phyloP scores from a whole-genome alignment of 2,797 vertebrate genomes.

The Megaceryle alcyon region DNA sequence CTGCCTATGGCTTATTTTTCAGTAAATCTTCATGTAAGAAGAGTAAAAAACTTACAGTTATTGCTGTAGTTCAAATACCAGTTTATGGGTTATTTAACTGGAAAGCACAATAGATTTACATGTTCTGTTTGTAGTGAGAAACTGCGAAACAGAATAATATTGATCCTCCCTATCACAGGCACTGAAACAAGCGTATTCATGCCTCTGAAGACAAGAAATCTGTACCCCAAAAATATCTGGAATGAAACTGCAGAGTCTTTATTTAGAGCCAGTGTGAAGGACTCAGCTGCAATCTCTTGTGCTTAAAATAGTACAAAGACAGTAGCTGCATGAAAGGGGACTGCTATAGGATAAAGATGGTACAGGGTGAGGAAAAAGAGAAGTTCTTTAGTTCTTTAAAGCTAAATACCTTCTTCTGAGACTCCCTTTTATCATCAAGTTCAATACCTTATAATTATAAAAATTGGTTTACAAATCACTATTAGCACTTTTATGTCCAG shows the following conservation, averaged over 20 bases:
- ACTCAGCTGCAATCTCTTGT: neutral
- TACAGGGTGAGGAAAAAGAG: neutral
- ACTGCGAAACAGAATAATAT: neutral
- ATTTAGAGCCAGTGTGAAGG: neutral
- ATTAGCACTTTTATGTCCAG: constrained; percentile 5
- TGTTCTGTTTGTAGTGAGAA: neutral
- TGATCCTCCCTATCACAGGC: neutral
- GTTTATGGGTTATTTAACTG: constrained; percentile 1
- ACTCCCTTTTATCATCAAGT: neutral
- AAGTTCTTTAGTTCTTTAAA: neutral
- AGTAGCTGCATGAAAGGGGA: neutral
- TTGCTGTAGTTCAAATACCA: neutral
- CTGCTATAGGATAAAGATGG: neutral
- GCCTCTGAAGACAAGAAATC: neutral
- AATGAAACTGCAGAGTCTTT: constrained; percentile 3
- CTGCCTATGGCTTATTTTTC: neutral
- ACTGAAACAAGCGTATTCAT: neutral
- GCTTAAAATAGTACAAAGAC: neutral
- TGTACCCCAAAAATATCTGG: neutral
- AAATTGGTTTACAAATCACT: constrained; percentile 16
- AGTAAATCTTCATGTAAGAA: neutral
- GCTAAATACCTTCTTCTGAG: neutral
- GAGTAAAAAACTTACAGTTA: neutral
- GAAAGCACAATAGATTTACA: neutral
- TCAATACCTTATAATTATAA: neutral